Conservation (phyloP, 2,797 vertebrate genomes). For the Odontamblyopus lacepedii region DNA sequence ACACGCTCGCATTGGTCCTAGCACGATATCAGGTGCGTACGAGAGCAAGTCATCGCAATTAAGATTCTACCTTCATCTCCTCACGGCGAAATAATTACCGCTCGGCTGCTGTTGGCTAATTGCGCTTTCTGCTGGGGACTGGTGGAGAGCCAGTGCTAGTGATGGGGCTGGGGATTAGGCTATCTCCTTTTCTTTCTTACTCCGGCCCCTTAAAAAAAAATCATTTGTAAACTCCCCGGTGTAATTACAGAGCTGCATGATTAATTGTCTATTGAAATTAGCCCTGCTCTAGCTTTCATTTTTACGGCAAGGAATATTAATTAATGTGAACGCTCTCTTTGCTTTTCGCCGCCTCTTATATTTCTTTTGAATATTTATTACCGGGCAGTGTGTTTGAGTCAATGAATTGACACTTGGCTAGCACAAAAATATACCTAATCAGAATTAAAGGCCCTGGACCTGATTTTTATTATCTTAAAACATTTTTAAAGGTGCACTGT, state of each 20-base stretch:
- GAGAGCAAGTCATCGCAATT: conserved; percentile 91
- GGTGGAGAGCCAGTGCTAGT: conserved; percentile 95
- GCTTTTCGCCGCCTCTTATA: conserved; percentile 77
- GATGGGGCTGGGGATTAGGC: conserved; percentile 89
- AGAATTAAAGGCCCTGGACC: conserved; percentile 67
- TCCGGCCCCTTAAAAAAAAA: conserved; percentile 88
- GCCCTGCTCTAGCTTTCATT: conserved; percentile 98
- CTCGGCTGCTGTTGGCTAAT: conserved; percentile 92
- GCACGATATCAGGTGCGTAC: conserved; percentile 84
- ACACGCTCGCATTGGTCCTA: conserved; percentile 71
- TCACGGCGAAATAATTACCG: conserved; percentile 94
- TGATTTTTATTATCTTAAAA: too few relatives aligned
- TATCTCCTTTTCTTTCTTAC: conserved; percentile 84
- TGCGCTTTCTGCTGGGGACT: conserved; percentile 95
- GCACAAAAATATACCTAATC: conserved; percentile 80
- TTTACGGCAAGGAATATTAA: conserved; percentile 99
- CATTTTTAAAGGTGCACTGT: too few relatives aligned
- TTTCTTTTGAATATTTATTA: conserved; percentile 97
- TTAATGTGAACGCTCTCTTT: conserved; percentile 93
- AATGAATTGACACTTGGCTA: conserved; percentile 85
- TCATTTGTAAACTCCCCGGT: conserved; percentile 99
- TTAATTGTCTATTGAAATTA: conserved; percentile 99
- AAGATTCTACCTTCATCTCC: conserved; percentile 89
- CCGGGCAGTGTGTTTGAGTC: conserved; percentile 80
- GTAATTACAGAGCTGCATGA: conserved; percentile 99